These are phyloP conservation scores for Pseudomyrmex cubaensis DNA, from an alignment of 1,140 invertebrate genomes.

Conservation along the genomic window DNA sequence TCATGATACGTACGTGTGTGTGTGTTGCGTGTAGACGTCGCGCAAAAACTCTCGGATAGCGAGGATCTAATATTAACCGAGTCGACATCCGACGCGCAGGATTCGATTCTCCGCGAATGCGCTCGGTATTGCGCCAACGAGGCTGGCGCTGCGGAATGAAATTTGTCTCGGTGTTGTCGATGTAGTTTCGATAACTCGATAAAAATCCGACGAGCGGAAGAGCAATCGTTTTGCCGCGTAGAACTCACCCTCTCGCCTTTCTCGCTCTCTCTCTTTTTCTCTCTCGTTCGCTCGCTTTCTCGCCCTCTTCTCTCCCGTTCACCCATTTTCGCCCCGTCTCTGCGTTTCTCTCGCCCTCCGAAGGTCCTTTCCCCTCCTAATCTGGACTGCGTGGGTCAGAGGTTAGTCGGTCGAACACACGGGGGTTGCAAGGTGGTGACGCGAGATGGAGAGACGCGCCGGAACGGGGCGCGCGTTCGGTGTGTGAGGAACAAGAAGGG, in stretches of 20 bases:
- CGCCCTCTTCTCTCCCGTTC: background rate
- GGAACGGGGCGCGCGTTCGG: constrained; percentile 69
- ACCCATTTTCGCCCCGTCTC: background rate
- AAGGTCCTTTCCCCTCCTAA: no score
- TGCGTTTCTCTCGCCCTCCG: background rate
- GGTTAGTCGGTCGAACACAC: constrained; percentile 31
- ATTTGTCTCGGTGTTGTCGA: constrained; percentile 59
- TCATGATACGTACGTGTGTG: background rate
- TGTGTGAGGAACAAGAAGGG: background rate
- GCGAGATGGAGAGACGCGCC: constrained; percentile 51
- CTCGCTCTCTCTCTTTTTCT: background rate
- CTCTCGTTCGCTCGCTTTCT: background rate
- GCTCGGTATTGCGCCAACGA: constrained; percentile 7
- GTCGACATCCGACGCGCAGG: background rate
- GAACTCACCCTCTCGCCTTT: constrained; percentile 28
- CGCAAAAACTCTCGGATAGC: constrained; percentile 21
- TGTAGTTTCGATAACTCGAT: constrained; percentile 70
- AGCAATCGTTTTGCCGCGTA: constrained; percentile 62
- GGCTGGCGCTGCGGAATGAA: constrained; percentile 41
- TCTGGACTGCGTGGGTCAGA: constrained; percentile 45
- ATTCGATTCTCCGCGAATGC: constrained; percentile 32
- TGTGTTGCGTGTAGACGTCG: background rate
- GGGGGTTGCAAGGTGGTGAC: constrained; percentile 20
- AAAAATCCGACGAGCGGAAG: constrained; percentile 61
- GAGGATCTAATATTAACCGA: constrained; percentile 49